Evolutionary conservation across 92 coral and sea anemone species (phyloP).

Genomic region (Parazoanthus atlanticus): DNA sequence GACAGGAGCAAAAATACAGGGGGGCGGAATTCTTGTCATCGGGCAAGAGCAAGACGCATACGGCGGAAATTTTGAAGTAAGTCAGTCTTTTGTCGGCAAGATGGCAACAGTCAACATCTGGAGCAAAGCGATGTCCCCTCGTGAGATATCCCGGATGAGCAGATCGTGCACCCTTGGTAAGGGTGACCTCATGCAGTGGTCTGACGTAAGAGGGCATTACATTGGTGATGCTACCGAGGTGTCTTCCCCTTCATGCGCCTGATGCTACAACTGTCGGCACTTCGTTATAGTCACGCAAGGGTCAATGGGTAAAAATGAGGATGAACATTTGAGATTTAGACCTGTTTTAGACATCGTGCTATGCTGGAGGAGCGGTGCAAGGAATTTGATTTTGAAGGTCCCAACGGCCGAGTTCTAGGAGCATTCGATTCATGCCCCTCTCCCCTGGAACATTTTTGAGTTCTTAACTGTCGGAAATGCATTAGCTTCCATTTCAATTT

Average conservation of each 20-base stretch:
- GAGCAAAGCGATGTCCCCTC: too few relatives aligned
- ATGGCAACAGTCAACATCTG: too few relatives aligned
- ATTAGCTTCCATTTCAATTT: too few relatives aligned
- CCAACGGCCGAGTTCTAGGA: too few relatives aligned
- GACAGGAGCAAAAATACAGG: neutral
- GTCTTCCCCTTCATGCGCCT: neutral
- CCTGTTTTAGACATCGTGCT: too few relatives aligned
- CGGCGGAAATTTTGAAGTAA: neutral
- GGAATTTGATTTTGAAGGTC: too few relatives aligned
- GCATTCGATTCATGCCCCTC: too few relatives aligned
- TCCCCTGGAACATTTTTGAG: too few relatives aligned
- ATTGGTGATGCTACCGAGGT: neutral
- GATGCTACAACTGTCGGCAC: neutral
- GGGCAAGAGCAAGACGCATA: constrained; percentile 1
- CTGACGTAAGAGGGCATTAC: neutral
- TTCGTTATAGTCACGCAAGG: neutral
- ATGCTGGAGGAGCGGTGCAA: too few relatives aligned
- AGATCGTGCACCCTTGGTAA: neutral
- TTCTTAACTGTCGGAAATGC: too few relatives aligned
- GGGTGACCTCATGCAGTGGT: constrained; percentile 15
- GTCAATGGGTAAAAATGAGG: too few relatives aligned
- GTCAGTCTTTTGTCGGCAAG: neutral
- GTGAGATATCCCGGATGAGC: constrained; percentile 2
- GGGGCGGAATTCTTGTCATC: constrained; percentile 1
- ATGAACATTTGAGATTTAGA: too few relatives aligned